Evolutionary conservation across 64 coral and sea anemone genomes (phyloP).

Genomic region (Trachythela sp.): DNA sequence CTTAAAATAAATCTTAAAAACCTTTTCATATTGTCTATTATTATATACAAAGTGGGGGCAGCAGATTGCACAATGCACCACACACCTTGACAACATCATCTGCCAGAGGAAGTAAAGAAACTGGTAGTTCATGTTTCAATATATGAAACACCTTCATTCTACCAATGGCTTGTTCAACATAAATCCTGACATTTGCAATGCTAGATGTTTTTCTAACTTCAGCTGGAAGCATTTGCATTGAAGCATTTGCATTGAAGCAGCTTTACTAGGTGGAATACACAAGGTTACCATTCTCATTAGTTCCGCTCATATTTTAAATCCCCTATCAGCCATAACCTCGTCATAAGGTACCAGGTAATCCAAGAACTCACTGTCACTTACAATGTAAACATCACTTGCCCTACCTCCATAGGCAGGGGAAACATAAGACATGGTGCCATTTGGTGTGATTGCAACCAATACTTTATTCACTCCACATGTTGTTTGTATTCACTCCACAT

Average conservation of each 20-base stretch:
- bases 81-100: background rate
- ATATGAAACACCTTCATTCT: constrained; percentile 38
- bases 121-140: constrained; percentile 17
- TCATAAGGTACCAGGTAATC: constrained; percentile 28
- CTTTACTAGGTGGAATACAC: constrained; percentile 15
- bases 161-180: constrained; percentile 45
- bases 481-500: constrained; percentile 47
- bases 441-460: constrained; percentile 45
- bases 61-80: background rate
- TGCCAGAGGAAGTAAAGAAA: background rate
- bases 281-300: background rate
- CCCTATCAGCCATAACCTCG: constrained; percentile 34
- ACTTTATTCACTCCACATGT: constrained; percentile 38
- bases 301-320: background rate
- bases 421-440: constrained; percentile 41
- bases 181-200: constrained; percentile 47
- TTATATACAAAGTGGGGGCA: background rate
- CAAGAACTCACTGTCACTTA: constrained; percentile 37
- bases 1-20: background rate
- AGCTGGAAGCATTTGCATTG: constrained; percentile 33
- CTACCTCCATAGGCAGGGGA: constrained; percentile 43
- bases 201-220: constrained; percentile 41
- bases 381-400: constrained; percentile 45
- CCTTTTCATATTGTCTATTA: background rate
- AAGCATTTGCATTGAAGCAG: constrained; percentile 27